These are phyloP conservation scores for Heliocidaris erythrogramma DNA, from an alignment of 35 echinoderm and acorn worm genomes.

Conservation along the genomic window DNA sequence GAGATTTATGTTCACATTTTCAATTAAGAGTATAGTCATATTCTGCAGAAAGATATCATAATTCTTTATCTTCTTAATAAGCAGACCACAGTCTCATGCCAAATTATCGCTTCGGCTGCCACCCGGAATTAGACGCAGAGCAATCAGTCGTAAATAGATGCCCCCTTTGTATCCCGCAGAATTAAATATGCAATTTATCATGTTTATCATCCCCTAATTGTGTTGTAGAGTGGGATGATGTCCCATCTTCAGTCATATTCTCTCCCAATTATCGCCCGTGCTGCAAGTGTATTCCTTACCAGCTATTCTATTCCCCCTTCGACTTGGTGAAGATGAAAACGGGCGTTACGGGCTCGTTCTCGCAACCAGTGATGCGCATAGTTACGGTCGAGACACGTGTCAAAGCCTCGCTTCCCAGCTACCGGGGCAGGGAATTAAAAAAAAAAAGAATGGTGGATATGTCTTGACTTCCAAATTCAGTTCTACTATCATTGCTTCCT, in stretches of 20 bases:
- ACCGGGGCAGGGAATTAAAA: neutral
- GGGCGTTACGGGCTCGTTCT: neutral
- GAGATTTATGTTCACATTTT: no score
- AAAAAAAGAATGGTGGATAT: neutral
- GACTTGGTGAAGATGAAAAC: neutral
- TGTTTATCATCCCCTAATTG: neutral
- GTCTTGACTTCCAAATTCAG: neutral
- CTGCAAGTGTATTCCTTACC: neutral
- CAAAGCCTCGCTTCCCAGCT: neutral
- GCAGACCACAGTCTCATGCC: neutral
- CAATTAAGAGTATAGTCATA: no score
- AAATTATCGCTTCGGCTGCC: conserved; percentile 1
- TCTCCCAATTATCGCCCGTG: neutral
- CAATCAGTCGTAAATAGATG: neutral
- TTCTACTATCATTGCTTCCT: neutral
- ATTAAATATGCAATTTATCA: neutral
- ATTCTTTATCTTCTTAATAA: neutral
- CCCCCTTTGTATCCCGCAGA: neutral
- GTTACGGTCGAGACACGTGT: neutral
- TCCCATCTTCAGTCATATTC: neutral
- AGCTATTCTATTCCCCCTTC: neutral
- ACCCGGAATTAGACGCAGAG: neutral
- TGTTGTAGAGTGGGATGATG: neutral
- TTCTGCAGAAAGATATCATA: neutral
- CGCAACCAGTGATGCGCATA: neutral